A percentile compares a stretch with the other conserved stretches of the same genome.
phyloP scores from a whole-genome alignment of 92 coral and sea anemone species.

The Nematostella vectensis region DNA sequence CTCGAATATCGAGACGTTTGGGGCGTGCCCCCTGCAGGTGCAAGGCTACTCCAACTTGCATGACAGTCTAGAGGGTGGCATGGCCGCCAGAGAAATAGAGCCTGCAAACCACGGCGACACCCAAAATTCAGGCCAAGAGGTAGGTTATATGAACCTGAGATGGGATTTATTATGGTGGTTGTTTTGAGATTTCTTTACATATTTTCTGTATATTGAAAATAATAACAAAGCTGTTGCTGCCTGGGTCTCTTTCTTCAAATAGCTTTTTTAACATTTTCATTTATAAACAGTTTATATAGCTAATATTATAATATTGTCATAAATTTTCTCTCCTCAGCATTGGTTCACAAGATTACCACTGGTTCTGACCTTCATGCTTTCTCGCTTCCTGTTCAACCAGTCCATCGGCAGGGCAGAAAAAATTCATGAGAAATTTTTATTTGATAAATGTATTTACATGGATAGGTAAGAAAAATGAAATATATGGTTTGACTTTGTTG shows the following conservation, averaged over 20 bases:
- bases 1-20: conserved; percentile 77
- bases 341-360: conserved; percentile 92
- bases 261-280: too few relatives aligned
- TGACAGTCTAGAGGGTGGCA: conserved; percentile 84
- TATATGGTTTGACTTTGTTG: too few relatives aligned
- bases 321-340: conserved; percentile 39
- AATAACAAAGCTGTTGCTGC: too few relatives aligned
- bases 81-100: conserved; percentile 78
- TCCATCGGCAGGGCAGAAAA: conserved; percentile 74
- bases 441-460: conserved; percentile 73
- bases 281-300: too few relatives aligned
- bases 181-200: too few relatives aligned
- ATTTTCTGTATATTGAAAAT: too few relatives aligned
- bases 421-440: conserved; percentile 66
- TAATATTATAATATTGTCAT: too few relatives aligned
- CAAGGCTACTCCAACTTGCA: conserved; percentile 66
- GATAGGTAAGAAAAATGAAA: conserved; percentile 69
- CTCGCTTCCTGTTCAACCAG: conserved; percentile 78
- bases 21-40: conserved; percentile 80
- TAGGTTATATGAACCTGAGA: conserved; percentile 9
- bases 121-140: conserved; percentile 80
- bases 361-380: conserved; percentile 76
- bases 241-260: too few relatives aligned
- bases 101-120: conserved; percentile 37
- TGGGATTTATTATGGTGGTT: too few relatives aligned